Evolutionary conservation across 2,888 invertebrate species (phyloP).

Genomic region (Thysanoteuthis rhombus): DNA sequence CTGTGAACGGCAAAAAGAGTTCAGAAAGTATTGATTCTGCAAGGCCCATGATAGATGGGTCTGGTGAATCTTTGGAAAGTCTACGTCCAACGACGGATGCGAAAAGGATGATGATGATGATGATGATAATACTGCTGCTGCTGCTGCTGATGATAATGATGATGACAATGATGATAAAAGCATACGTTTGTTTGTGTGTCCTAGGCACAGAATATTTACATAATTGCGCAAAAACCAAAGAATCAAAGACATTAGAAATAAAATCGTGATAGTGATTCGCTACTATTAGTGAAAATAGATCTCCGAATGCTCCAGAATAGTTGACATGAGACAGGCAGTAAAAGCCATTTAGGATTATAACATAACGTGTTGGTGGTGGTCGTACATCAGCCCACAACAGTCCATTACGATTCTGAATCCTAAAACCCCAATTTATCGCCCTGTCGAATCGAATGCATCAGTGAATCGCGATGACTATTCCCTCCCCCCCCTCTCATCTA

Average conservation of each 20-base stretch:
- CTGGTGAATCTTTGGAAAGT: too few species aligned
- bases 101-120: too few species aligned
- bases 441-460: neutral
- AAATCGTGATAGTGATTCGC: neutral
- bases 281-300: neutral
- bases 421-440: constrained; percentile 12
- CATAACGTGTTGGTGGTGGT: neutral
- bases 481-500: neutral
- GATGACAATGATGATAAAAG: too few species aligned
- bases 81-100: too few species aligned
- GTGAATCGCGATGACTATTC: neutral
- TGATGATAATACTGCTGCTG: too few species aligned
- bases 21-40: too few species aligned
- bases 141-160: too few species aligned
- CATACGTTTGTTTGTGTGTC: too few species aligned
- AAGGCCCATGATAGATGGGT: too few species aligned
- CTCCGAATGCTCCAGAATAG: neutral
- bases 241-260: neutral
- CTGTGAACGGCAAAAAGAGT: too few species aligned
- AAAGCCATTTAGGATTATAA: neutral
- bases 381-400: neutral
- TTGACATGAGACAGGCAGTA: neutral
- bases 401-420: neutral
- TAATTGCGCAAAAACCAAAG: neutral
- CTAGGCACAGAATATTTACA: too few species aligned